A percentile compares a stretch with the other conserved stretches of the same genome.
These are phyloP conservation scores for Menura novaehollandiae DNA, from an alignment of 2,113 vertebrate genomes.

Conservation along the genomic window DNA sequence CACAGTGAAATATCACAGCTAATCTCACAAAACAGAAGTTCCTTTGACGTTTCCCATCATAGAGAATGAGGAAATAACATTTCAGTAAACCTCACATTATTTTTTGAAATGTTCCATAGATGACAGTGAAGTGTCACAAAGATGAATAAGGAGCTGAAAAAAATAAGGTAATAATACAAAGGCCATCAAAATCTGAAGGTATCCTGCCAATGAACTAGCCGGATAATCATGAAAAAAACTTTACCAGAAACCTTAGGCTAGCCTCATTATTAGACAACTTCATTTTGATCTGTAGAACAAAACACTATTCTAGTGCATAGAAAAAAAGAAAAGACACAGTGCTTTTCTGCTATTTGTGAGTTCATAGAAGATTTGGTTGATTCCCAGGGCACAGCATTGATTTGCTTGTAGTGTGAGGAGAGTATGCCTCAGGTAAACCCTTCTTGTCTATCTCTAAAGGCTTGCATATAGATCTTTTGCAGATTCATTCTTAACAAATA, in stretches of 20 bases:
- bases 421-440: neutral
- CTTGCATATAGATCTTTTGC: neutral
- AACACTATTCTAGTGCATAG: neutral
- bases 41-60: neutral
- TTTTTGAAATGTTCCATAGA: neutral
- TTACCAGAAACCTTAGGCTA: neutral
- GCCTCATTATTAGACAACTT: neutral
- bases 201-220: neutral
- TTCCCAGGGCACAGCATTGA: neutral
- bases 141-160: neutral
- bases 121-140: neutral
- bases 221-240: neutral
- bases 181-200: neutral
- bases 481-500: constrained; percentile 21
- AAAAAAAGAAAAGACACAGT: neutral
- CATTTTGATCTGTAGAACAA: neutral
- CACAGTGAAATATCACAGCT: neutral
- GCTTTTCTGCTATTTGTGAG: neutral
- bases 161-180: neutral
- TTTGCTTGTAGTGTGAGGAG: neutral
- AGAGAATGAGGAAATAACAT: neutral
- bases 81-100: neutral
- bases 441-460: constrained; percentile 3
- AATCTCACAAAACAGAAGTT: neutral
- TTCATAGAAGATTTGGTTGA: constrained; percentile 17